Evolutionary conservation across 2,113 vertebrate species (phyloP), one percentile per base, ranked within the genome.

Genomic region (Hemichromis elongatus): DNA sequence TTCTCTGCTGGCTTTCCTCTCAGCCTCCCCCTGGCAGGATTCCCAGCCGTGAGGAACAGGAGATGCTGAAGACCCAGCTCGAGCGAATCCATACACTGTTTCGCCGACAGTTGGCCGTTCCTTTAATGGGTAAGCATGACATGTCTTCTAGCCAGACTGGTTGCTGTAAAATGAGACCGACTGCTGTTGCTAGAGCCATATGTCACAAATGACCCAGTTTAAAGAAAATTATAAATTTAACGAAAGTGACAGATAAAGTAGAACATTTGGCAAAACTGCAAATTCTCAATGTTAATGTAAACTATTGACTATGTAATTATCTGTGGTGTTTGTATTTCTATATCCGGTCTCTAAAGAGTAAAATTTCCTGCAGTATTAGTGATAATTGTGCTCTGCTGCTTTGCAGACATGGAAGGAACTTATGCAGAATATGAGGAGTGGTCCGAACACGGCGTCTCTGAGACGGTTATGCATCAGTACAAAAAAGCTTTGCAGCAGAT

Each of bases 401-500:
- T 30, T 83, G 24, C 56, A 99, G 99, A 99, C 83, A 99, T 99
- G 98, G 98, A 98, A 52, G 91, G 96, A 21, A 97, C 98, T 0
- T 98, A 97, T 57, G 96, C 96, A 4, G 99, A 99, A 79, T 99
- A 99, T 24, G 97, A 97, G 53, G 97, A 98, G 35, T 99, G 99
- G 99, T 96, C 98, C 1, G 98, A 99, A 18, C 93, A 97, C 2
- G 97, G 97, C 0, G 93, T 98, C 7, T 86, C 96, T 2, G 97
- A 98, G 37, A 80, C 91, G 0, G 95, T 96, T 5, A 42, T 93
- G 2, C 96, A 96, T 89, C 97, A n/a, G 84, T 99, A 99, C 88
- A 96, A 95, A 91, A 98, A 96, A 61, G 97, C 98, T 2, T 80
- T 97, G 0, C 95, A 97, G 95, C 97, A 98, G 84, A 21, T 98